Evolutionary conservation across 2,888 invertebrate genomes (phyloP), one percentile per base, ranked within the genome.

Genomic region (Troides aeacus): DNA sequence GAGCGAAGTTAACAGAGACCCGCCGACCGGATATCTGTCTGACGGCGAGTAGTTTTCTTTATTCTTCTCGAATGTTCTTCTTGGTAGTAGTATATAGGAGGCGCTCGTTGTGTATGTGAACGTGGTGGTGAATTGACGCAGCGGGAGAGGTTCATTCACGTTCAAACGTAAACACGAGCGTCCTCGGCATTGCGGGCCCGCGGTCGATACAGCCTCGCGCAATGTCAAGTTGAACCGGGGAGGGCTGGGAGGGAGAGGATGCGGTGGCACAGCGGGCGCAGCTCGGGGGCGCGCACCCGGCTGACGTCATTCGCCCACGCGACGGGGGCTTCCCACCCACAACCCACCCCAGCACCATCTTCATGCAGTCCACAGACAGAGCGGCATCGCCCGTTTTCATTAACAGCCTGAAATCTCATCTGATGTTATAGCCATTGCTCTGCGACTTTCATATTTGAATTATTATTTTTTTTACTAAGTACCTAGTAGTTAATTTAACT

Each of bases 231-330:
- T 70, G 70, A 70, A 64, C 67, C 61, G 56, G 57, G 46, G 58
- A 1, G 1, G 39, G 64, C 24, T 17, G 58, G 59, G 58, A 62
- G 42, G 62, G 62, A 30, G 30, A 58, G 36, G 42, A 21, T n/a
- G 5, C 39, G 23, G 30, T 4, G 30, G 30, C 5, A 30, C 30
- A 3, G 30, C 30, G 30, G 30, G 30, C 30, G 30, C 5, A 30
- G 30, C 30, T 4, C 8, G 53, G 21, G 64, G 69, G 30, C 36
- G 61, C 62, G 69, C 18, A 17, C 10, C 18, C 59, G 42, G 63
- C 63, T 70, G 66, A 70, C 70, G 70, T 70, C 70, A 70, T 70
- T 39, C 66, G 66, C 70, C 70, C 66, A 70, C 70, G 64, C 70
- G 66, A 64, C 64, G 10, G 57, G 69, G 58, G 58, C 7, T 39